These are phyloP conservation scores for Heliothis peltigera DNA, from an alignment of 2,888 invertebrate species.

Conservation along the genomic window DNA sequence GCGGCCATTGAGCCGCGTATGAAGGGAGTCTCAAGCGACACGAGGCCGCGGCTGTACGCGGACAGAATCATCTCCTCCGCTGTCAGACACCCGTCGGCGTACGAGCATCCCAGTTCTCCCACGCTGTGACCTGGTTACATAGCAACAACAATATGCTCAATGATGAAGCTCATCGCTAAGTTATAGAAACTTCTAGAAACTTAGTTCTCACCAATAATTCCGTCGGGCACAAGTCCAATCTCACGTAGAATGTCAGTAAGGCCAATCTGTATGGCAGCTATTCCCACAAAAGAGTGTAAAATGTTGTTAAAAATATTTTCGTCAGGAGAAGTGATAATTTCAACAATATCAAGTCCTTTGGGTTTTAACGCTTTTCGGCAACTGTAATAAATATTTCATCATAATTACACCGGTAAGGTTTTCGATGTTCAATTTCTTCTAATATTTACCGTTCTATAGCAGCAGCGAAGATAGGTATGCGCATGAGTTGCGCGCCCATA, in stretches of 20 bases:
- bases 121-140: conserved; percentile 94
- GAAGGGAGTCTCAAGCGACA: conserved; percentile 92
- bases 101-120: conserved; percentile 97
- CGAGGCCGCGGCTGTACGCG: conserved; percentile 94
- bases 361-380: conserved; percentile 90
- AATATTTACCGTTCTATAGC: conserved; percentile 88
- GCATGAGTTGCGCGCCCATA: conserved; percentile 92
- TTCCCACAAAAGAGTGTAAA: conserved; percentile 78
- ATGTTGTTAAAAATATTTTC: conserved; percentile 89
- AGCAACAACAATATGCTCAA: neutral
- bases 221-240: conserved; percentile 92
- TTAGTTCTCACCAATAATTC: conserved; percentile 91
- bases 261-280: conserved; percentile 91
- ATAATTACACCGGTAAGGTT: no score
- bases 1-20: conserved; percentile 96
- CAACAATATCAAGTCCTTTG: conserved; percentile 91
- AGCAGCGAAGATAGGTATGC: conserved; percentile 90
- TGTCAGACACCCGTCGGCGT: conserved; percentile 97
- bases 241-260: conserved; percentile 82
- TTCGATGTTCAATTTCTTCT: no score
- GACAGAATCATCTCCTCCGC: conserved; percentile 95
- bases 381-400: conserved; percentile 70
- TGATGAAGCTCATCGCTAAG: neutral
- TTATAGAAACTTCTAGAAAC: neutral
- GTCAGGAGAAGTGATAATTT: conserved; percentile 91